Evolutionary conservation across 2,113 vertebrate species (phyloP).

Genomic region (Hucho hucho): DNA sequence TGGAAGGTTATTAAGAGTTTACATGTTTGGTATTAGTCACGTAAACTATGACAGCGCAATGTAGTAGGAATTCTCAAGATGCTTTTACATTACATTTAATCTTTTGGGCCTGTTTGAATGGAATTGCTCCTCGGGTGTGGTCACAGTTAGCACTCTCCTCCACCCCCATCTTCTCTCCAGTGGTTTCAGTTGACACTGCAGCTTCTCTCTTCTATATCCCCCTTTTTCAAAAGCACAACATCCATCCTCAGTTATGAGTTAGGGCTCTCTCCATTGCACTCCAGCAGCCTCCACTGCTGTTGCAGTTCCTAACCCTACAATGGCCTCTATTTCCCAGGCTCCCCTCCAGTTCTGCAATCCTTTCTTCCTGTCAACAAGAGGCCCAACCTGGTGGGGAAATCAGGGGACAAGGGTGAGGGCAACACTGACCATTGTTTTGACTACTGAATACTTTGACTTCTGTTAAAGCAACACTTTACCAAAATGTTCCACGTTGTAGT

Average conservation of each 20-base stretch:
- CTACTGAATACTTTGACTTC: constrained; percentile 16
- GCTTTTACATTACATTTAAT: constrained; percentile 4
- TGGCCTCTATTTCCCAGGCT: constrained; percentile 49
- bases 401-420: constrained; percentile 61
- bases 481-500: constrained; percentile 4
- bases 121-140: constrained; percentile 26
- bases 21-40: constrained; percentile 32
- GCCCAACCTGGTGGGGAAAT: constrained; percentile 63
- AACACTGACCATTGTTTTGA: constrained; percentile 28
- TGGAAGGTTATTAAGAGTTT: constrained; percentile 13
- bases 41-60: constrained; percentile 13
- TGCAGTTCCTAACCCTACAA: constrained; percentile 36
- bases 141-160: constrained; percentile 24
- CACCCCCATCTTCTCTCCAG: constrained; percentile 2
- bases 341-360: constrained; percentile 37
- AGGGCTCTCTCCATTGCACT: constrained; percentile 17
- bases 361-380: constrained; percentile 52
- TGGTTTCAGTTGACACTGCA: constrained; percentile 6
- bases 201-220: constrained; percentile 13
- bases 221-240: constrained; percentile 18
- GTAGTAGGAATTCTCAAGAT: constrained; percentile 23
- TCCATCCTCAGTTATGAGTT: constrained; percentile 30
- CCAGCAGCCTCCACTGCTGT: constrained; percentile 16
- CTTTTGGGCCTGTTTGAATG: constrained; percentile 15
- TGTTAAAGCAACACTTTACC: neutral